Evolutionary conservation across 1,140 invertebrate species (phyloP).

Genomic region (Mamestra configurata): DNA sequence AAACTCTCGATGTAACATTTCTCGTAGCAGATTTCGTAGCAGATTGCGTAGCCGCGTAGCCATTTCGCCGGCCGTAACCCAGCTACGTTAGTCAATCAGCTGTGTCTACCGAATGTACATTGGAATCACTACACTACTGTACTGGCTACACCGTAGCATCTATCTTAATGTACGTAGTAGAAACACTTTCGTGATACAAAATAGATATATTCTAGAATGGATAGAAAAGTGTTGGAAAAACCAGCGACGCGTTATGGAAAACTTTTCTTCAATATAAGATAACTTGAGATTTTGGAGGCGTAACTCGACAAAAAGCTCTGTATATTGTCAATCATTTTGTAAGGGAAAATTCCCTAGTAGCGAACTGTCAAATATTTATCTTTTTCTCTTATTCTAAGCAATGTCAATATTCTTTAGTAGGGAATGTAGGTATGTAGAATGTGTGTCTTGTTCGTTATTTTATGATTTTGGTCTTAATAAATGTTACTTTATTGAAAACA

Average conservation of each 20-base stretch:
- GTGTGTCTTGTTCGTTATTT: conserved; percentile 70
- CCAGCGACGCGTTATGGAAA: not conserved
- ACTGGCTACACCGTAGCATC: conserved; percentile 9
- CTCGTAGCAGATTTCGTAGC: conserved; percentile 20
- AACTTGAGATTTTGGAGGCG: not conserved
- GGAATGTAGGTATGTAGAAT: conserved; percentile 72
- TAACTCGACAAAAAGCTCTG: conserved; percentile 29
- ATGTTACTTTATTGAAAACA: conserved; percentile 56
- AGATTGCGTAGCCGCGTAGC: conserved; percentile 27
- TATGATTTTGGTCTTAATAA: conserved; percentile 67
- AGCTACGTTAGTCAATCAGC: conserved; percentile 38
- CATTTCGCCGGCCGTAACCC: conserved; percentile 31
- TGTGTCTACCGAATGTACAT: conserved; percentile 35
- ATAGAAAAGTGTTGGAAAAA: not conserved
- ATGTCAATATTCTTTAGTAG: conserved; percentile 72
- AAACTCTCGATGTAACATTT: not conserved
- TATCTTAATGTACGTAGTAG: conserved; percentile 21
- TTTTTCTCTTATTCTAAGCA: conserved; percentile 71
- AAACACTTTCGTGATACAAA: not conserved
- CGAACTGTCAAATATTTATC: conserved; percentile 80
- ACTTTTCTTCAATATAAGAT: not conserved
- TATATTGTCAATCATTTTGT: conserved; percentile 73
- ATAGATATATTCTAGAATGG: not conserved
- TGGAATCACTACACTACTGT: conserved; percentile 12
- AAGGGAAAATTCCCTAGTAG: conserved; percentile 66